Conservation (phyloP, 2,113 vertebrate genomes). For the Sterna hirundo region DNA sequence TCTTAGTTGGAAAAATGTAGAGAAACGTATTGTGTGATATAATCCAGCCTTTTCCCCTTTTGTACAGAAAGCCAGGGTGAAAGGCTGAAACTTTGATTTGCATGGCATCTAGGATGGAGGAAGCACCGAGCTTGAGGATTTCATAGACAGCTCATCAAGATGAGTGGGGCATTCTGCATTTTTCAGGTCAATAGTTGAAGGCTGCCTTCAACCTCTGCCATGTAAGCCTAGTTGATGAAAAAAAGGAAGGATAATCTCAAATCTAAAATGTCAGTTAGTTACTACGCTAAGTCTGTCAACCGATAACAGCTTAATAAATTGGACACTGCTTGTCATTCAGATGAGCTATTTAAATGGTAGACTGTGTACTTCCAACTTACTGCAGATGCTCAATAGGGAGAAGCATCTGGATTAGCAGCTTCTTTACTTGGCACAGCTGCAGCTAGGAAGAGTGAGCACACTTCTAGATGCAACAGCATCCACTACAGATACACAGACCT, state of each 20-base stretch:
- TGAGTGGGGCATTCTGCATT: neutral
- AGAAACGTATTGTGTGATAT: neutral
- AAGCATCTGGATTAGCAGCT: neutral
- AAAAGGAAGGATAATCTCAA: neutral
- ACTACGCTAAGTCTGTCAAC: neutral
- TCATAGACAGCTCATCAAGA: neutral
- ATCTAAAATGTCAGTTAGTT: neutral
- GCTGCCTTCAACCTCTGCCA: neutral
- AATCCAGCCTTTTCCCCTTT: neutral
- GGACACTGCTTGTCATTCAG: neutral
- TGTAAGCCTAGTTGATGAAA: neutral
- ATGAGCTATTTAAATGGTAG: neutral
- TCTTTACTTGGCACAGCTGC: neutral
- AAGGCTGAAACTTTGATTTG: neutral
- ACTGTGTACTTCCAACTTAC: neutral
- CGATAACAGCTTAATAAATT: neutral
- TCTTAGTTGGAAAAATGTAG: neutral
- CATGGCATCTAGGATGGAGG: neutral
- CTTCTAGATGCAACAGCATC: neutral
- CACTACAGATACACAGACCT: neutral
- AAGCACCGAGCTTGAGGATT: neutral
- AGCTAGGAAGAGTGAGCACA: neutral
- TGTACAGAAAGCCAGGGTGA: neutral
- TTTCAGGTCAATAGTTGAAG: neutral
- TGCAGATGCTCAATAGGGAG: neutral